phyloP scores from a whole-genome alignment of 2,888 invertebrate genomes.

The Taphrorychus bicolor region DNA sequence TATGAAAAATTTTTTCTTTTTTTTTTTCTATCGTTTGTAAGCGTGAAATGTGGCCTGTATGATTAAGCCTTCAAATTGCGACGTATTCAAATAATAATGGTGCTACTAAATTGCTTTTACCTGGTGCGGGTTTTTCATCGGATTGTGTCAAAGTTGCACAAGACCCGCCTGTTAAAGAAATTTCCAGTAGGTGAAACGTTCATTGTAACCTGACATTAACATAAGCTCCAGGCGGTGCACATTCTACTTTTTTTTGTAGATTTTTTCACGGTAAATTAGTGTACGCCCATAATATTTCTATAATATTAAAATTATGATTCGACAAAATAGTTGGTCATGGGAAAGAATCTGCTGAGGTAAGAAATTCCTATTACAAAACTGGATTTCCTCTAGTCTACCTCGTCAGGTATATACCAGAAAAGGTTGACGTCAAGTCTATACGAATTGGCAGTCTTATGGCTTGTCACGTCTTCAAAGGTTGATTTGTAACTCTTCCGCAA shows the following conservation, averaged over 20 bases:
- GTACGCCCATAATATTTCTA: background rate
- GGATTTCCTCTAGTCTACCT: no score
- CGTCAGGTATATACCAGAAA: no score
- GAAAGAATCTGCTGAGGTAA: background rate
- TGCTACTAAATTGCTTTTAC: background rate
- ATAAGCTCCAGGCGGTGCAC: background rate
- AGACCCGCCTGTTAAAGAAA: no score
- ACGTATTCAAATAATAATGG: background rate
- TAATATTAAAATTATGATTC: background rate
- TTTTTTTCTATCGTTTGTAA: background rate
- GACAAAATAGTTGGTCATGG: background rate
- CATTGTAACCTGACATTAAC: background rate
- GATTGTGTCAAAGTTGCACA: background rate
- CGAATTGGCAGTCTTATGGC: background rate
- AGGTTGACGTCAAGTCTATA: background rate
- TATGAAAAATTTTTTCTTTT: background rate
- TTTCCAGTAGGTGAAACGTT: no score
- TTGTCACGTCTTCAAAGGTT: no score
- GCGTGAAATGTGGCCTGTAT: background rate
- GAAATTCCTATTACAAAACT: background rate
- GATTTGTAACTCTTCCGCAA: background rate
- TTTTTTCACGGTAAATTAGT: background rate
- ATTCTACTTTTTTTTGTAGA: background rate
- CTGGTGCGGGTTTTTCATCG: background rate
- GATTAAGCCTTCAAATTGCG: background rate